Conservation (phyloP, 2,888 invertebrate genomes). For the Ochropacha duplaris region DNA sequence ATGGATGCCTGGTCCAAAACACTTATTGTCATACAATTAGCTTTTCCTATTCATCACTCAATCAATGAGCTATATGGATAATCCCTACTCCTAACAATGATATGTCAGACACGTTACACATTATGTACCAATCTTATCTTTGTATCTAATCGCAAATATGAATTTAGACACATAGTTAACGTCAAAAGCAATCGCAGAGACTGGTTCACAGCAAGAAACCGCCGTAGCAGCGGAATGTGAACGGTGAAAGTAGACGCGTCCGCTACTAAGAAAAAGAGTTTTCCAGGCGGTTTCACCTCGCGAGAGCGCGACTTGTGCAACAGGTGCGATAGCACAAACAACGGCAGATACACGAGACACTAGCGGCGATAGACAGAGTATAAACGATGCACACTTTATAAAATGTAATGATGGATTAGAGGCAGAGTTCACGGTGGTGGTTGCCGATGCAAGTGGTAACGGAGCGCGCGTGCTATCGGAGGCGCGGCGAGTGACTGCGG, state of each 20-base stretch:
- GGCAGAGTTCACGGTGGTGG: conserved; percentile 43
- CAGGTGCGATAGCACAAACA: conserved; percentile 53
- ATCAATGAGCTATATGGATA: conserved; percentile 39
- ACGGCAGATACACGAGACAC: conserved; percentile 12
- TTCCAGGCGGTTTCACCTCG: conserved; percentile 78
- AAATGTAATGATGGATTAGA: conserved; percentile 14
- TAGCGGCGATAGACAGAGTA: conserved; percentile 2
- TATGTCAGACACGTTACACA: conserved; percentile 28
- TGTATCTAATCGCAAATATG: conserved; percentile 39
- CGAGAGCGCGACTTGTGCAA: conserved; percentile 61
- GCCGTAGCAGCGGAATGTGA: conserved; percentile 67
- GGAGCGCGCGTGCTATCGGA: conserved; percentile 67
- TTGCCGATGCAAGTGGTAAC: conserved; percentile 43
- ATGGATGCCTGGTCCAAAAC: neutral
- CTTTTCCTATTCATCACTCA: conserved; percentile 13
- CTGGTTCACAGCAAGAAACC: conserved; percentile 57
- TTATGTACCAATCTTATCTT: conserved; percentile 43
- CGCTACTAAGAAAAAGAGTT: conserved; percentile 77
- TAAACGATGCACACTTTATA: neutral
- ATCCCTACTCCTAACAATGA: conserved; percentile 18
- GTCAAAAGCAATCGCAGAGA: conserved; percentile 47
- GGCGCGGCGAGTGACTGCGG: conserved; percentile 72
- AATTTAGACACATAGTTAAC: conserved; percentile 53
- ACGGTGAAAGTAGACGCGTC: conserved; percentile 78
- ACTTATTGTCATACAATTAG: neutral